Base-by-base conservation (phyloP, 92 coral and sea anemone species). In the Phenganax stokvisi region DNA sequence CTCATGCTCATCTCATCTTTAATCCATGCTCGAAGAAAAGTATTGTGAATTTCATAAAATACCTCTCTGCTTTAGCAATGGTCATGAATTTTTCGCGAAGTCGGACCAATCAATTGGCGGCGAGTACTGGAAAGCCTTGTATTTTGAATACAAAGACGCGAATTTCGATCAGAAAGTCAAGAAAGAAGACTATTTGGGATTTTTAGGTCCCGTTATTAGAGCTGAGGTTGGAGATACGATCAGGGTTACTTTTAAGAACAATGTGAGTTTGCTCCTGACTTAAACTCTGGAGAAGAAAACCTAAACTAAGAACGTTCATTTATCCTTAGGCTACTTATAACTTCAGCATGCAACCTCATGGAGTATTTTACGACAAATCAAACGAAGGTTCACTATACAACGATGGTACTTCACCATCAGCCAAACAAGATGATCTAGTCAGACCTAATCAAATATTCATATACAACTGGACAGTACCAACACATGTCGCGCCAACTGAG, bases 221-320 rank as follows among this genome's bases (percentile, higher is more conserved):
- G 96, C 96, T 13, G 97, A 93, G 85, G 96, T 93, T 31, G 96
- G 96, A 12, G 97, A 93, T 80, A 87, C 87, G 17, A 89, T 93
- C 20, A 81, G 68, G 12, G 92, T 90, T 59, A 86, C 88, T 55
- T 93, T 93, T 75, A 91, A 85, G 63, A 93, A 93, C 84, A 51
- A 77, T 84, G 97, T 93, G 56, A 64, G 91, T 31, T 20, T 8
- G 0, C 10, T 73, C 13, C 53, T 73, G 12, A 67, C 2, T 59
- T 59, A 59, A 1, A 20, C n/a, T 59, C n/a, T 59, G 7, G 7
- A 13, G 65, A 59, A 59, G 27, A 20, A 59, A 59, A 16, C 0
- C 12, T 16, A 16, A 67, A 1, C 12, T 10, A 67, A 16, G 0
- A 37, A 67, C 17, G 17, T 27, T 3, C 73, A 82, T 8, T 61